These are phyloP conservation scores for Drosophila subpulchrella DNA, from an alignment of 1,140 invertebrate species.

Conservation along the genomic window DNA sequence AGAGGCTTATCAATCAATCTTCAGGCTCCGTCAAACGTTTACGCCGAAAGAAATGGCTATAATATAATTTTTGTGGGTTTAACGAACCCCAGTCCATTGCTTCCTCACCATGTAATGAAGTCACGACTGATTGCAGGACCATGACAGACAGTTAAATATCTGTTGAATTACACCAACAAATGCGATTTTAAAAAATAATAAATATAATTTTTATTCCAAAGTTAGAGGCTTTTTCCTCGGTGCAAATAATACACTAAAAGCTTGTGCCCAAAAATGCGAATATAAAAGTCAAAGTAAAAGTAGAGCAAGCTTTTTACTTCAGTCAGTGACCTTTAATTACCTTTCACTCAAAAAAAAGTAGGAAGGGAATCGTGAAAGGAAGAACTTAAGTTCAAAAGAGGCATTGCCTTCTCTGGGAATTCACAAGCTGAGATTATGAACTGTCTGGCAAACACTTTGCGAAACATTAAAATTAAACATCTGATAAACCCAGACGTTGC, in stretches of 20 bases:
- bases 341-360: constrained; percentile 50
- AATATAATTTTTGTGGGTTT: constrained; percentile 36
- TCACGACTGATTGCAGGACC: constrained; percentile 30
- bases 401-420: constrained; percentile 15
- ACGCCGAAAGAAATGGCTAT: not conserved
- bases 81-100: constrained; percentile 48
- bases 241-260: constrained; percentile 22
- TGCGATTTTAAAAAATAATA: not conserved
- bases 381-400: not conserved
- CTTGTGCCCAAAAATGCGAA: constrained; percentile 4
- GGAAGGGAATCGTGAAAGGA: not conserved
- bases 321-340: constrained; percentile 61
- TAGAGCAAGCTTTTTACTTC: constrained; percentile 36
- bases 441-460: not conserved
- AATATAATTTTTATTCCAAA: not conserved
- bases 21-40: constrained; percentile 26
- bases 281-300: constrained; percentile 48
- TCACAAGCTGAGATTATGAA: constrained; percentile 29
- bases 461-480: constrained; percentile 14
- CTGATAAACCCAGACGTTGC: constrained; percentile 22
- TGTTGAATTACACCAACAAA: not conserved
- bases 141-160: not conserved
- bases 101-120: constrained; percentile 55
- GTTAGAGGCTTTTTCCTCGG: not conserved
- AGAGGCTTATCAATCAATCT: constrained; percentile 53